Base-by-base conservation (phyloP, 2,797 vertebrate species). In the Mus caroli region DNA sequence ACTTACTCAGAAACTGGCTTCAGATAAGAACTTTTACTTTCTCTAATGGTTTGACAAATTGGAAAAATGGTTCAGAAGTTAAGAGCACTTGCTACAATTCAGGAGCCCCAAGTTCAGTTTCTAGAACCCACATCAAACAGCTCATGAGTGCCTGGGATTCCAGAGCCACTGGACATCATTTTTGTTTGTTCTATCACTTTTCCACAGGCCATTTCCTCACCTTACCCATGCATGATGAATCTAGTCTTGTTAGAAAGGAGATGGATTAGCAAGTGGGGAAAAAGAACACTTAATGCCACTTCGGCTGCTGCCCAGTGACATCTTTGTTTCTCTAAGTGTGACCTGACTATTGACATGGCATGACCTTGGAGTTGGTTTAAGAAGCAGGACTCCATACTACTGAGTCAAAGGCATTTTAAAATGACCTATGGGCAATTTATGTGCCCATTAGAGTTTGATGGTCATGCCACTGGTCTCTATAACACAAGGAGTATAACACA, bases 1-100 rank as follows among this genome's bases (percentile, higher is more conserved):
- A 34, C 78, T 19, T 94, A 5, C 13, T 56, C 46, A 31, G 82
- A 60, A 90, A 88, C 82, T 85, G 73, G 60, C 90, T 92, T 94
- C 19, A 37, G 26, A 1, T 76, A 86, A 96, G 56, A 93, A 31
- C 9, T 60, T 96, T 91, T 52, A 75, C 26, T 3, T 83, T 82
- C 15, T 40, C 6, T 67, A 43, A 88, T 6, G 58, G 73, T 67
- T 31, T 85, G 60, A 67, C 43, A 67, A 24, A 9, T 5, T 7
- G 31, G 83, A 86, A 34, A 52, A 46, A 69, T 86, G 31, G 31
- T 20, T 67, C 6, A 2, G 20, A 2, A 56, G 22, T 31, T 31
- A 20, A 73, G 67, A 88, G 85, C 50, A 28, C 43, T 37, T 28
- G 64, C 4, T 40, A 9, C 67, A 12, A 19, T 86, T 56, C 52